Evolutionary conservation across 2,113 vertebrate genomes (phyloP), one percentile per base, ranked within the genome.

Genomic region (Megaceryle maxima): DNA sequence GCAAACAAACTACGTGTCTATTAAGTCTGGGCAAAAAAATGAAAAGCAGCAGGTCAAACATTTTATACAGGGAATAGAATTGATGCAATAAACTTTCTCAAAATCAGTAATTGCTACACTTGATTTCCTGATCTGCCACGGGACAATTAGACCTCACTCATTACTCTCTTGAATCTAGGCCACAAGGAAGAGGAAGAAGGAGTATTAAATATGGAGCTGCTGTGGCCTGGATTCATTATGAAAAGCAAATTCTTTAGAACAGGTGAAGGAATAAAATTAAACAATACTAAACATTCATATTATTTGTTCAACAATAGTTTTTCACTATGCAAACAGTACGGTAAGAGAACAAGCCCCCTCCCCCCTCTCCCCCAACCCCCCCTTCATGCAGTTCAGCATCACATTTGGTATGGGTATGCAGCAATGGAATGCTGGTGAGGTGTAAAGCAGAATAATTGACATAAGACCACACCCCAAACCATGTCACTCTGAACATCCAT

Each of bases 111-210:
- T 5, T 16, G 74, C 13, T 83, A 6, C 21, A 13, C 28, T 24
- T 3, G 63, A n/a, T 59, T 51, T 94, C 70, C 93, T 83, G 83
- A 57, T 28, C 63, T 74, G 29, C 59, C 41, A 29, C 21, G 53
- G 67, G 33, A 79, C 79, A 90, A 70, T 35, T 20, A 85, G 69
- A 70, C 16, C 90, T 94, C 95, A 92, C 88, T 95, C 92, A 94
- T 96, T 90, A 93, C 94, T 94, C 87, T 94, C 93, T 28, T 59
- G 91, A 96, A 92, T 94, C 94, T 16, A 92, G 82, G 95, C 88
- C 91, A 95, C n/a, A 8, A 28, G 50, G 18, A 37, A 21, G 53
- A 56, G 37, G 64, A 69, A 18, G 24, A 24, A 41, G 79, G 29
- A 6, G 78, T 29, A 81, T 39, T 16, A 43, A 72, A 39, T n/a